Base-by-base conservation (phyloP, 2,797 vertebrate genomes). In the Heteromormyrus szaboi region DNA sequence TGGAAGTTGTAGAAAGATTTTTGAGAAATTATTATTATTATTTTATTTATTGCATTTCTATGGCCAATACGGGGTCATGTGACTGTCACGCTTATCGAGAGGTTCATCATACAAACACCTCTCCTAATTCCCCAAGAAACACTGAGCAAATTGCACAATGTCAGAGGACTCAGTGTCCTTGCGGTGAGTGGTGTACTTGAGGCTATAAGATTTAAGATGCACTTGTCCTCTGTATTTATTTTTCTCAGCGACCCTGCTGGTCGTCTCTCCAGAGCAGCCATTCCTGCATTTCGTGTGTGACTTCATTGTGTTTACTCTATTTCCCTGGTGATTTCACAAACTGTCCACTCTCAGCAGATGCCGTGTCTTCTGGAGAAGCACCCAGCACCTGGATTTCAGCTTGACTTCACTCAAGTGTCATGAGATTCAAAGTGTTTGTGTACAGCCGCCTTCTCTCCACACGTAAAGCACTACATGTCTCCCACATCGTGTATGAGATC, bases 321-420 rank as follows among this genome's bases (percentile, higher is more conserved):
- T 91, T 91, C 89, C 90, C 89, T 48, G 90, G 90, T 91, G 90
- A 92, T 90, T 68, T 90, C 90, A 90, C 86, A 89, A 89, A 89
- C 88, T 84, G 79, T 29, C 90, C 87, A 68, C 88, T 88, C 89
- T 86, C 88, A 17, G 51, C 89, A 90, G 87, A 91, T 81, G 86
- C 44, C 11, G 9, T 8, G 12, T 72, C 46, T 79, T 29, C 85
- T 3, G 76, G 87, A 88, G 25, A 65, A n/a, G 59, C 59, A 19
- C 86, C 91, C 89, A 89, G 87, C 90, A 92, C 91, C 91, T 92
- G 91, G 91, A 89, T 86, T 90, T 88, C 88, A 89, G 87, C 89
- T 90, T 89, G 90, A 91, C 90, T 88, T 91, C 89, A 90, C 90
- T 90, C 86, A 33, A 90, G 87, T 89, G 84, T 87, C 90, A 89